These are phyloP conservation scores for Arrhopalites spinosus DNA, from an alignment of 2,888 invertebrate species.

Conservation along the genomic window DNA sequence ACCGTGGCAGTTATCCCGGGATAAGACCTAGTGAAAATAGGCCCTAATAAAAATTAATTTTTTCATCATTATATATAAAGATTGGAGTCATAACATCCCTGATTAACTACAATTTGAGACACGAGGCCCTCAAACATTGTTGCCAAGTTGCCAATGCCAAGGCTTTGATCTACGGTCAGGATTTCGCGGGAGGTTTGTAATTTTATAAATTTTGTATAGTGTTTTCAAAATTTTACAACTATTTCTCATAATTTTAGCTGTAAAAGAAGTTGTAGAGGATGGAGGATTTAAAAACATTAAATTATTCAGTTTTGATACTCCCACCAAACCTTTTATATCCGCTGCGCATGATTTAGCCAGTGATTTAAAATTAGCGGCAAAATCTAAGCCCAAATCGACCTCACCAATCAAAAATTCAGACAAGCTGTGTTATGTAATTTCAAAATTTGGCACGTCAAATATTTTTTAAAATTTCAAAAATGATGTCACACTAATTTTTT, in stretches of 20 bases:
- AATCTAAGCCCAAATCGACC: no score
- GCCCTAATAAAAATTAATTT: no score
- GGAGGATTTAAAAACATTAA: constrained; percentile 41
- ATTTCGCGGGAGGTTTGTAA: constrained; percentile 67
- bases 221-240: no score
- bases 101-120: constrained; percentile 89
- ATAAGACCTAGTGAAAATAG: no score
- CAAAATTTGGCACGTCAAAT: no score
- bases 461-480: no score
- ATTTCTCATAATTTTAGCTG: constrained; percentile 30
- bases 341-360: constrained; percentile 63
- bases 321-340: constrained; percentile 36
- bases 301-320: constrained; percentile 42
- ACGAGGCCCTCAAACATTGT: constrained; percentile 83
- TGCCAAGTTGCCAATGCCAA: constrained; percentile 79
- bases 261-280: constrained; percentile 39
- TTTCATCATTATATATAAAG: constrained; percentile 59
- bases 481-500: no score
- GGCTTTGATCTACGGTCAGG: constrained; percentile 80
- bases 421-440: no score
- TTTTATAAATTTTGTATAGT: no score
- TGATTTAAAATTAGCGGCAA: no score
- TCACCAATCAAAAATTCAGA: no score
- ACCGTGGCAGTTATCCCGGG: no score
- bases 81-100: constrained; percentile 82